A percentile compares a stretch with the other conserved stretches of the same genome.
phyloP scores from a whole-genome alignment of 2,797 vertebrate species.

The Pseudopleuronectes americanus region DNA sequence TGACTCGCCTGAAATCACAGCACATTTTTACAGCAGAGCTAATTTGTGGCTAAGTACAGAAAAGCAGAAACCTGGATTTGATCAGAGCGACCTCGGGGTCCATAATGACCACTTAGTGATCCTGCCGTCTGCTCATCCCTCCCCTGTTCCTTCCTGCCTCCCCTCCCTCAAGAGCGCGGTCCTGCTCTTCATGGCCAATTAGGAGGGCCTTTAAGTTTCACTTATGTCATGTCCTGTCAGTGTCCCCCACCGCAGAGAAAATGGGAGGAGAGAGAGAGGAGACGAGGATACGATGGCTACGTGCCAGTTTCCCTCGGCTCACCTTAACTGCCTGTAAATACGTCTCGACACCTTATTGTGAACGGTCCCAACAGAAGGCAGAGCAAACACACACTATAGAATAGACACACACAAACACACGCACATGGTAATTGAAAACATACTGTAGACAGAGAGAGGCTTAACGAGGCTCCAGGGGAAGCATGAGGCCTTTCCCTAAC shows the following conservation, averaged over 20 bases:
- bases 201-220: conserved; percentile 34
- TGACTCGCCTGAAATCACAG: not conserved
- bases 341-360: conserved; percentile 39
- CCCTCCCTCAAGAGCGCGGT: conserved; percentile 21
- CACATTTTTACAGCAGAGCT: not conserved
- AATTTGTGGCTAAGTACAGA: conserved; percentile 1
- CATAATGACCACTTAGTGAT: conserved; percentile 38
- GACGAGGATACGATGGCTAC: not conserved
- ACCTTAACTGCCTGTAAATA: conserved; percentile 15
- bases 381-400: not conserved
- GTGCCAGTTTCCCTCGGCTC: conserved; percentile 22
- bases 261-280: no score
- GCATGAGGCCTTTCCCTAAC: no score
- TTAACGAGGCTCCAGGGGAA: no score
- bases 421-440: not conserved
- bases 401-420: not conserved
- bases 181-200: conserved; percentile 46
- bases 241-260: conserved; percentile 21
- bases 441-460: no score
- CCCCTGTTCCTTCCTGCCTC: conserved; percentile 47
- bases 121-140: conserved; percentile 24
- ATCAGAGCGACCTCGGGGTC: conserved; percentile 5
- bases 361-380: conserved; percentile 18
- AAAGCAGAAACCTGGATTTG: not conserved
- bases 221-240: conserved; percentile 31